phyloP scores from a whole-genome alignment of 2,113 vertebrate species.

The Neopipo cinnamomea region DNA sequence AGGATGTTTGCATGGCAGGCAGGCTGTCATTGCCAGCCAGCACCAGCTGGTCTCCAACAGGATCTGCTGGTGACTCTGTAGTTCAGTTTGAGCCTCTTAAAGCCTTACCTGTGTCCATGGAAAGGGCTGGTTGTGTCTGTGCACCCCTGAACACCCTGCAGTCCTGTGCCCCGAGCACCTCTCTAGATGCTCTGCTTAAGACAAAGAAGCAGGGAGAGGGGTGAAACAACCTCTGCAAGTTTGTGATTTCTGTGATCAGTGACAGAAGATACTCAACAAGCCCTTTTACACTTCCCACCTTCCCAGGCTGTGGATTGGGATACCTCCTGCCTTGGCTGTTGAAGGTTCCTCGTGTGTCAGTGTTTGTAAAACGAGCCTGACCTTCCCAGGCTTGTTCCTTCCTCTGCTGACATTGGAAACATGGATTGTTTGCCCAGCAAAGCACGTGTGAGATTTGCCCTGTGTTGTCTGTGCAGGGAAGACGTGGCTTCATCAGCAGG shows the following conservation, averaged over 20 bases:
- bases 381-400: background rate
- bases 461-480: background rate
- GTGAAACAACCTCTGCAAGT: background rate
- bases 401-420: background rate
- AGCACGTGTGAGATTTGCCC: background rate
- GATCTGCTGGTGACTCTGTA: background rate
- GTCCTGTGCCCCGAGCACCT: background rate
- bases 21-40: background rate
- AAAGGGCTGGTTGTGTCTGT: background rate
- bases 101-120: background rate
- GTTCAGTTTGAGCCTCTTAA: background rate
- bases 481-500: accelerated
- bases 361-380: background rate
- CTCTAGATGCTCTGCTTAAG: background rate
- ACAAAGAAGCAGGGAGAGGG: background rate
- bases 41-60: background rate
- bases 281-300: background rate
- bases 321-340: background rate
- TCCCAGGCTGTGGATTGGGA: background rate
- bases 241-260: background rate
- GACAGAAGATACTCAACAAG: background rate
- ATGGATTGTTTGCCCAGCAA: background rate
- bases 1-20: background rate
- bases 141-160: background rate
- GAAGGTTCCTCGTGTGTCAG: background rate